A percentile compares a stretch with the other conserved stretches of the same genome.
phyloP scores from a whole-genome alignment of 2,113 vertebrate species.

The Brachirus orientalis region DNA sequence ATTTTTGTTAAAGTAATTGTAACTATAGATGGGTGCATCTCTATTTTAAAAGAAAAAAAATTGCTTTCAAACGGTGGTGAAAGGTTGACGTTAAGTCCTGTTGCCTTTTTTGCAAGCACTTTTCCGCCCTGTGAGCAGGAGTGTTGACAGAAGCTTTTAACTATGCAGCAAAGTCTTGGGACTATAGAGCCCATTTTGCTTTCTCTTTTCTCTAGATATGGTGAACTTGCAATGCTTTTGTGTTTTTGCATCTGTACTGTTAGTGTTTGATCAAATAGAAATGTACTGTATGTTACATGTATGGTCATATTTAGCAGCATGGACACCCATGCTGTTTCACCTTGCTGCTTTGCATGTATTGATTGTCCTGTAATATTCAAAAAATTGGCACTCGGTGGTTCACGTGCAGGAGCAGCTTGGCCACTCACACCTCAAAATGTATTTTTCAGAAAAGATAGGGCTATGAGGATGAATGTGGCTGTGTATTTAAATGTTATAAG shows the following conservation, averaged over 20 bases:
- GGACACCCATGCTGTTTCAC: conserved; percentile 17
- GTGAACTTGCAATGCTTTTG: conserved; percentile 43
- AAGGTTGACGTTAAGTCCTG: conserved; percentile 31
- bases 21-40: not conserved
- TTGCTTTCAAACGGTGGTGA: not conserved
- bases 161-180: conserved; percentile 69
- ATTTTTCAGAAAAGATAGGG: conserved; percentile 24
- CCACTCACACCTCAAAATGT: not conserved
- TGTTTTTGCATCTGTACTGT: conserved; percentile 22
- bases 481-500: conserved; percentile 27
- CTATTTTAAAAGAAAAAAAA: not conserved
- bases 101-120: conserved; percentile 71
- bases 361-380: conserved; percentile 20
- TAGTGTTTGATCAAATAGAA: conserved; percentile 22
- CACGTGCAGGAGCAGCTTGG: not conserved
- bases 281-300: conserved; percentile 48
- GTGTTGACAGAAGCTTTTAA: conserved; percentile 48
- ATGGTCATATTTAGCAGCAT: conserved; percentile 7
- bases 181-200: conserved; percentile 11
- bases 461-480: conserved; percentile 18
- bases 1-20: not conserved
- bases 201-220: conserved; percentile 19
- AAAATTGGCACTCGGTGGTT: not conserved
- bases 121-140: conserved; percentile 62
- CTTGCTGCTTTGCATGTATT: conserved; percentile 44